Percentiles rank a stretch among this genome's conserved stretches.
These are phyloP conservation scores for Rhombomys opimus DNA, from an alignment of 2,113 vertebrate species.

Conservation along the genomic window DNA sequence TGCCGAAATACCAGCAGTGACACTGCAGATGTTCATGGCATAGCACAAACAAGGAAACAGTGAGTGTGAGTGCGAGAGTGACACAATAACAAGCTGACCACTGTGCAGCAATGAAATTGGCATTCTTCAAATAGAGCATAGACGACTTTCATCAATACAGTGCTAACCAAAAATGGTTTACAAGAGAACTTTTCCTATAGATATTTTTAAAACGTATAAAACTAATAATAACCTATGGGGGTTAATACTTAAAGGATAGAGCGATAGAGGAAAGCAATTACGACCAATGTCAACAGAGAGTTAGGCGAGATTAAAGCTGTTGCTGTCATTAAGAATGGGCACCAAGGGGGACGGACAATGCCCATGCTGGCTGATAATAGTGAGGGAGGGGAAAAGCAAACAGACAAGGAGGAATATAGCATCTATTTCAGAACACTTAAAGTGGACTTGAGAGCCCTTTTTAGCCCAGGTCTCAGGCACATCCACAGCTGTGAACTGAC, in stretches of 20 bases:
- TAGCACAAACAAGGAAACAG: not conserved
- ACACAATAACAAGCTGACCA: not conserved
- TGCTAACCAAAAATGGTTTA: not conserved
- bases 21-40: not conserved
- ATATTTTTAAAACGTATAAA: constrained; percentile 1
- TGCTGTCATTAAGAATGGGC: not conserved
- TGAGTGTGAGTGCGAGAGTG: too few species aligned
- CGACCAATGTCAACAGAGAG: not conserved
- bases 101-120: not conserved
- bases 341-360: not conserved
- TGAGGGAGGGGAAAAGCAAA: not conserved
- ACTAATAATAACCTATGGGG: not conserved
- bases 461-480: not conserved
- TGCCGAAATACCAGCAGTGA: too few species aligned
- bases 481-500: not conserved
- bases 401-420: not conserved
- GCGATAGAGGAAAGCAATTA: not conserved
- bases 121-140: not conserved
- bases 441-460: not conserved
- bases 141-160: not conserved
- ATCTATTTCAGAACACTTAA: not conserved
- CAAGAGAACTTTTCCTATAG: not conserved
- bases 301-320: not conserved
- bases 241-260: not conserved
- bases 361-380: too few species aligned